Conservation (phyloP, 2,113 vertebrate species). For the Mobula birostris region DNA sequence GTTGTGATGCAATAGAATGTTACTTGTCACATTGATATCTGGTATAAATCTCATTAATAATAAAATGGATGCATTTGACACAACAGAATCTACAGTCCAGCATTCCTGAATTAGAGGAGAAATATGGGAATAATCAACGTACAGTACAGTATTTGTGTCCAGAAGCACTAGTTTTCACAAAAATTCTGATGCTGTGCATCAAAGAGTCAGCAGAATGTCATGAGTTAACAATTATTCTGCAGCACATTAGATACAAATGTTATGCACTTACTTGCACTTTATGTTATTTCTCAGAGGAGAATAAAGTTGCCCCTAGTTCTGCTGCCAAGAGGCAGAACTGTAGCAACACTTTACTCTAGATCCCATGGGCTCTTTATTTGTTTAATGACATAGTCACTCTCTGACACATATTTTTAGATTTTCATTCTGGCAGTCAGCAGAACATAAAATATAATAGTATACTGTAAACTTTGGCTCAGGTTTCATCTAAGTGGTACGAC, state of each 20-base stretch:
- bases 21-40: neutral
- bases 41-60: neutral
- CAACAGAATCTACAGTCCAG: neutral
- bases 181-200: neutral
- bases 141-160: neutral
- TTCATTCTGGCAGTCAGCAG: slow-evolving; percentile 9
- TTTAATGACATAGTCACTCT: slow-evolving; percentile 24
- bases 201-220: neutral
- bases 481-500: slow-evolving; percentile 7
- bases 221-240: neutral
- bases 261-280: neutral
- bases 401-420: slow-evolving; percentile 20
- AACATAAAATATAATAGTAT: neutral
- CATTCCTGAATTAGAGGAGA: neutral
- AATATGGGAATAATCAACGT: neutral
- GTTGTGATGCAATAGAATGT: neutral
- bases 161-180: neutral
- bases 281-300: neutral
- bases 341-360: neutral
- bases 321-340: neutral
- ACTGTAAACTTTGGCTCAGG: slow-evolving; percentile 23
- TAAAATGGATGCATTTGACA: neutral
- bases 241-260: neutral
- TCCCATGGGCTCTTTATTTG: neutral
- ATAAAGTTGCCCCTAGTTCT: neutral